These are phyloP conservation scores for Drosophila nr. perissopoda DNA, from an alignment of 2,888 invertebrate genomes.

Conservation along the genomic window DNA sequence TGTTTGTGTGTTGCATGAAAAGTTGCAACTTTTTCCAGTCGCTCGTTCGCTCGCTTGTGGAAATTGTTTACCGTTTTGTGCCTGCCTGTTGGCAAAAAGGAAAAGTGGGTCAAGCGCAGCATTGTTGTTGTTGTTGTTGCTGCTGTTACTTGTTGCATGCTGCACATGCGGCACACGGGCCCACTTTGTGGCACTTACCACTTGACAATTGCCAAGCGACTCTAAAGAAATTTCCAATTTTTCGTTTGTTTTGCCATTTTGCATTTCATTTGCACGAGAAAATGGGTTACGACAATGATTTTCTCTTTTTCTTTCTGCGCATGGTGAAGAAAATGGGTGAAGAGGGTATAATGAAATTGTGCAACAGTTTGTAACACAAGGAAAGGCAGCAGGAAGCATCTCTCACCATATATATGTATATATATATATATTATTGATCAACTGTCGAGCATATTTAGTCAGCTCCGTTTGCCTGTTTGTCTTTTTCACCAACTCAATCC, in stretches of 20 bases:
- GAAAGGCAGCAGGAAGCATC: not conserved
- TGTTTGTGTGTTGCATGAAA: slow-evolving; percentile 67
- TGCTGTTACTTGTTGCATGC: slow-evolving; percentile 71
- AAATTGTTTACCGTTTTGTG: slow-evolving; percentile 62
- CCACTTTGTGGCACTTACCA: slow-evolving; percentile 56
- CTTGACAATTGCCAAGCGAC: slow-evolving; percentile 67
- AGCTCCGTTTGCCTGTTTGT: not conserved
- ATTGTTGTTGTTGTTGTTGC: slow-evolving; percentile 58
- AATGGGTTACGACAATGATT: slow-evolving; percentile 65
- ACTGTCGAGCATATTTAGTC: not conserved
- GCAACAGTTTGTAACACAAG: not conserved
- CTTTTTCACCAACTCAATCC: too few relatives aligned
- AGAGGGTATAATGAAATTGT: not conserved
- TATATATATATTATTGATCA: not conserved
- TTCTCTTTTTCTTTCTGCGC: slow-evolving; percentile 57
- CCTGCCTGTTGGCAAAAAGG: slow-evolving; percentile 67
- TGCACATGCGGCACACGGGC: slow-evolving; percentile 62
- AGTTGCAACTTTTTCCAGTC: slow-evolving; percentile 73
- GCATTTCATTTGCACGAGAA: slow-evolving; percentile 51
- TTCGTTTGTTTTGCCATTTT: slow-evolving; percentile 58
- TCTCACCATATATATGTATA: not conserved
- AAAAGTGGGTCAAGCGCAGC: slow-evolving; percentile 83
- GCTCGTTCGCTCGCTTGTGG: slow-evolving; percentile 47
- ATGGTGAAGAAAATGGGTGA: not conserved
- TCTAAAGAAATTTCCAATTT: slow-evolving; percentile 42